Evolutionary conservation across 1,140 invertebrate genomes (phyloP).

Genomic region (Lepidostoma basale): DNA sequence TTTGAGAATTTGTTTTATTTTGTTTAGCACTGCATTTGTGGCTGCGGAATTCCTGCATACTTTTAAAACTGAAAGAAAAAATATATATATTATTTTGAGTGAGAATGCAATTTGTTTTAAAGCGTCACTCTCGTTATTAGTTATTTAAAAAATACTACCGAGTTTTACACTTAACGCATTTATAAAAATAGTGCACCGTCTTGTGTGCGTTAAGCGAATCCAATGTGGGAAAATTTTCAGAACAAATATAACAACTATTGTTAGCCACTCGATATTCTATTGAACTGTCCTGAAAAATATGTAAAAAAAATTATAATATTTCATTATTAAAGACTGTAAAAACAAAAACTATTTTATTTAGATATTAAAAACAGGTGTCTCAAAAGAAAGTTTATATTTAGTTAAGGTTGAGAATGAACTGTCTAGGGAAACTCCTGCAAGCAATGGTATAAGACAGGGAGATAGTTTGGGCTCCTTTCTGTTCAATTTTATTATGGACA

Average conservation of each 20-base stretch:
- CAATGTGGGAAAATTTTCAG: conserved; percentile 16
- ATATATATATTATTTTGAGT: not conserved
- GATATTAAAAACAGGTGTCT: too few species aligned
- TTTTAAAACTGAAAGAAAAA: not conserved
- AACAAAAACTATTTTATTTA: too few species aligned
- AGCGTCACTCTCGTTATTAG: not conserved
- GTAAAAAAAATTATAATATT: too few species aligned
- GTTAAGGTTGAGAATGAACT: too few species aligned
- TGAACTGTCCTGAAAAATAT: not conserved
- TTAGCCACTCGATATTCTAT: too few species aligned
- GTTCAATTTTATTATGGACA: too few species aligned
- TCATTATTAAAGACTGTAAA: too few species aligned
- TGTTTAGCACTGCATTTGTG: not conserved
- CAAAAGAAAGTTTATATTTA: too few species aligned
- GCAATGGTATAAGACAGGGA: too few species aligned
- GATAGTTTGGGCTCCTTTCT: too few species aligned
- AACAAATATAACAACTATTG: conserved; percentile 19
- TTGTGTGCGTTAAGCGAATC: conserved; percentile 29
- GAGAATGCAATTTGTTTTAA: not conserved
- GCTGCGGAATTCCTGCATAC: not conserved
- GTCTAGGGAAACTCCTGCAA: too few species aligned
- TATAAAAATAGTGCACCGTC: conserved; percentile 18
- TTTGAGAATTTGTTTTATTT: not conserved
- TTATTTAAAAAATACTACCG: not conserved
- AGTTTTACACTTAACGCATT: conserved; percentile 23